phyloP scores from a whole-genome alignment of 2,797 vertebrate genomes.

The Chelonia mydas region DNA sequence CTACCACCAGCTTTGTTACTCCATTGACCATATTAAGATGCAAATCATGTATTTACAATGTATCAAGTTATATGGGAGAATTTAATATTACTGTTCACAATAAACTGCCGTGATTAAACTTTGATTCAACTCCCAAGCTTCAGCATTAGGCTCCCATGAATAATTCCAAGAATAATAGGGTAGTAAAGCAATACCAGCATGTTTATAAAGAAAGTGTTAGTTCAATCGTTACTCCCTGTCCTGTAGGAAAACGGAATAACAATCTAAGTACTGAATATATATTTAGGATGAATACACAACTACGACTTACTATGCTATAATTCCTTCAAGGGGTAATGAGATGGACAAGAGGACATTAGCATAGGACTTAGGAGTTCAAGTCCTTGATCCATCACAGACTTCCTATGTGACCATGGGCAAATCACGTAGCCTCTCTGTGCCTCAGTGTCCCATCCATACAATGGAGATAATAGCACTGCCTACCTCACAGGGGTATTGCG shows the following conservation, averaged over 20 bases:
- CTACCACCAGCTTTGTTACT: neutral
- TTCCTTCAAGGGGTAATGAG: neutral
- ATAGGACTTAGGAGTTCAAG: neutral
- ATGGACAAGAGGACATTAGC: neutral
- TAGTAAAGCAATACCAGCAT: neutral
- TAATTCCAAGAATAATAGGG: neutral
- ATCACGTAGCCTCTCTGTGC: neutral
- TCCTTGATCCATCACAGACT: neutral
- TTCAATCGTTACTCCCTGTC: neutral
- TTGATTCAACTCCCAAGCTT: slow-evolving; percentile 3
- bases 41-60: neutral
- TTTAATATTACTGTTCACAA: neutral
- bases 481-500: neutral
- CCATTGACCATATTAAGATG: neutral
- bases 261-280: neutral
- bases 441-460: neutral
- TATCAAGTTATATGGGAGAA: neutral
- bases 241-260: slow-evolving; percentile 11
- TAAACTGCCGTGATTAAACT: neutral
- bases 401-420: neutral
- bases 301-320: neutral
- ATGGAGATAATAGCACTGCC: neutral
- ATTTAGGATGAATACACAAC: neutral
- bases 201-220: neutral
- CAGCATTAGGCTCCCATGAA: neutral